These are phyloP conservation scores for Chitala chitala DNA, from an alignment of 2,113 vertebrate genomes.

Conservation along the genomic window DNA sequence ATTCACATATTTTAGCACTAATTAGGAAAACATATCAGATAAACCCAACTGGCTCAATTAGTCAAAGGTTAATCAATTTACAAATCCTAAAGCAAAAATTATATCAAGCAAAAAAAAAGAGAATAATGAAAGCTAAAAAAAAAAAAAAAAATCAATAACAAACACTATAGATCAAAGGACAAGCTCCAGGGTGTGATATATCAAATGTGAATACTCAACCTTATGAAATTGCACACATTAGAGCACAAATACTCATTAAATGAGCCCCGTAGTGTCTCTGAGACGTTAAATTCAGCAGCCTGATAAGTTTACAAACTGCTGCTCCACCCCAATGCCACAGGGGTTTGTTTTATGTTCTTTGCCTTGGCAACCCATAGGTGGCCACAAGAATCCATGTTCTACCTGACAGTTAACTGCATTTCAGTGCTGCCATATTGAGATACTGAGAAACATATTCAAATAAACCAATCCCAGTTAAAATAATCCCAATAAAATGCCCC, in stretches of 20 bases:
- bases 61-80: neutral
- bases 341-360: slow-evolving; percentile 35
- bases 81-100: neutral
- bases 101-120: slow-evolving; percentile 10
- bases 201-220: slow-evolving; percentile 21
- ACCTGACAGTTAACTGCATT: slow-evolving; percentile 63
- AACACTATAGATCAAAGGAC: slow-evolving; percentile 20
- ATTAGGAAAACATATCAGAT: neutral
- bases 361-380: slow-evolving; percentile 70
- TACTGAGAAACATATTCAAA: slow-evolving; percentile 81
- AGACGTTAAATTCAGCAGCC: neutral
- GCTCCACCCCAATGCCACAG: neutral
- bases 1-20: neutral
- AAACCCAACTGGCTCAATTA: neutral
- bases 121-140: slow-evolving; percentile 14
- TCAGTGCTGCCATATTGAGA: slow-evolving; percentile 70
- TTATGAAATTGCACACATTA: slow-evolving; percentile 23
- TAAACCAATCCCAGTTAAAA: slow-evolving; percentile 73
- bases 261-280: neutral
- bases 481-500: slow-evolving; percentile 71
- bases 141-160: slow-evolving; percentile 10
- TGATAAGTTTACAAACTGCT: neutral
- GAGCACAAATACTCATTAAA: neutral
- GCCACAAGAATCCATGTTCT: slow-evolving; percentile 68
- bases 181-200: slow-evolving; percentile 17